Conservation (phyloP, 2,888 invertebrate species). For the Belgica antarctica region DNA sequence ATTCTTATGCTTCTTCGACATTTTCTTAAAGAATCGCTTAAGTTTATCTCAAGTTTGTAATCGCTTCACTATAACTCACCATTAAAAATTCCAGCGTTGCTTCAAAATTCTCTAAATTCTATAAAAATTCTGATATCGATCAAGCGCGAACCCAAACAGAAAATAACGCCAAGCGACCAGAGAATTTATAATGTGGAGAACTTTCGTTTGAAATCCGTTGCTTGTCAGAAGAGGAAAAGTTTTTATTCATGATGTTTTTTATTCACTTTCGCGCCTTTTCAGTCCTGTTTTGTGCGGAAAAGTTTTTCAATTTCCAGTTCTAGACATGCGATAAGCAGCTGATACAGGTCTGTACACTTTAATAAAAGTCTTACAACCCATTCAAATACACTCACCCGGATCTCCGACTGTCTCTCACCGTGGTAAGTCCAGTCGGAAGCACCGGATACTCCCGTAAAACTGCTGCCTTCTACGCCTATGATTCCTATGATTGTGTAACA, state of each 20-base stretch:
- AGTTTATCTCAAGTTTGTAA: background rate
- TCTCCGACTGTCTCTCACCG: no score
- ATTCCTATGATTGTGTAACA: no score
- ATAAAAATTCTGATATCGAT: slow-evolving; percentile 32
- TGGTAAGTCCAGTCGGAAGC: no score
- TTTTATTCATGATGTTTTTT: slow-evolving; percentile 15
- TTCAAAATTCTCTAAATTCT: background rate
- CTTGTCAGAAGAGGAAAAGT: background rate
- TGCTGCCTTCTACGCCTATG: no score
- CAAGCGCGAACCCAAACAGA: slow-evolving; percentile 30
- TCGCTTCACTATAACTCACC: background rate
- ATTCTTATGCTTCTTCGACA: slow-evolving; percentile 33
- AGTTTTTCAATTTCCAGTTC: no score
- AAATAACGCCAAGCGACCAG: slow-evolving; percentile 25
- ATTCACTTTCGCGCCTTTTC: no score
- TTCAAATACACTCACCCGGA: no score
- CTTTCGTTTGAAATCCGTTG: background rate
- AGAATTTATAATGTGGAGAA: slow-evolving; percentile 26
- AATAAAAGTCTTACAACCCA: no score
- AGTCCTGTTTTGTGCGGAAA: no score
- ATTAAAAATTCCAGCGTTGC: slow-evolving; percentile 22
- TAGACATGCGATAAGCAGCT: no score
- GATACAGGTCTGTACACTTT: no score
- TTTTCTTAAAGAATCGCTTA: slow-evolving; percentile 11
- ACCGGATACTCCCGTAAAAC: no score